Conservation (phyloP, 1,140 invertebrate species). For the Nixonia krombeini region DNA sequence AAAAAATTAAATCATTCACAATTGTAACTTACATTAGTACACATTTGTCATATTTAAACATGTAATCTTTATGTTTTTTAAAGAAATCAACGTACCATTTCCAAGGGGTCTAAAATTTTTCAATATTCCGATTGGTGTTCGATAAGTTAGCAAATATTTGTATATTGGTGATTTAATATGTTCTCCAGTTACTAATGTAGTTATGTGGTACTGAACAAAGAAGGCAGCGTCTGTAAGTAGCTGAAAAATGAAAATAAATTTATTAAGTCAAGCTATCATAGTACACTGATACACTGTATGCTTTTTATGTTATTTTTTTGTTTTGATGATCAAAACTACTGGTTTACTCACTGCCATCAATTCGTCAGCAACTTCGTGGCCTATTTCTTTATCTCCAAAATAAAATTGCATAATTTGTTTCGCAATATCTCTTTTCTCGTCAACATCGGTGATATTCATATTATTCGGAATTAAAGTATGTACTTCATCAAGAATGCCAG, state of each 20-base stretch:
- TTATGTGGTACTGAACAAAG: conserved; percentile 43
- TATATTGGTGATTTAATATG: conserved; percentile 39
- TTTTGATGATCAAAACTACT: not conserved
- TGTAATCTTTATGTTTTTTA: too few relatives aligned
- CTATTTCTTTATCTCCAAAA: conserved; percentile 67
- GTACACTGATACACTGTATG: too few relatives aligned
- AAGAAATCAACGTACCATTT: too few relatives aligned
- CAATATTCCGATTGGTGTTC: conserved; percentile 18
- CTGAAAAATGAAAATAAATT: conserved; percentile 20
- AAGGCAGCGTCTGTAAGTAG: conserved; percentile 33
- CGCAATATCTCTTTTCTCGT: conserved; percentile 66
- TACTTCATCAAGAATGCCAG: conserved; percentile 67
- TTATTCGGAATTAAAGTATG: conserved; percentile 73
- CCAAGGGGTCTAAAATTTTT: conserved; percentile 31
- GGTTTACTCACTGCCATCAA: conserved; percentile 9
- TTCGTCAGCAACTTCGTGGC: conserved; percentile 12
- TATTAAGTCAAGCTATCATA: not conserved
- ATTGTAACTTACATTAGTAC: too few relatives aligned
- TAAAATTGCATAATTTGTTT: conserved; percentile 75
- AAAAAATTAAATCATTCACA: too few relatives aligned
- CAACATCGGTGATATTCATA: conserved; percentile 70
- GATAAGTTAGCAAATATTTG: conserved; percentile 31
- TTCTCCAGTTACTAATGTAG: conserved; percentile 36
- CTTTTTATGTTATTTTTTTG: too few relatives aligned
- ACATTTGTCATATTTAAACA: too few relatives aligned